Base-by-base conservation (phyloP, 2,888 invertebrate genomes). In the Brachycybe producta region DNA sequence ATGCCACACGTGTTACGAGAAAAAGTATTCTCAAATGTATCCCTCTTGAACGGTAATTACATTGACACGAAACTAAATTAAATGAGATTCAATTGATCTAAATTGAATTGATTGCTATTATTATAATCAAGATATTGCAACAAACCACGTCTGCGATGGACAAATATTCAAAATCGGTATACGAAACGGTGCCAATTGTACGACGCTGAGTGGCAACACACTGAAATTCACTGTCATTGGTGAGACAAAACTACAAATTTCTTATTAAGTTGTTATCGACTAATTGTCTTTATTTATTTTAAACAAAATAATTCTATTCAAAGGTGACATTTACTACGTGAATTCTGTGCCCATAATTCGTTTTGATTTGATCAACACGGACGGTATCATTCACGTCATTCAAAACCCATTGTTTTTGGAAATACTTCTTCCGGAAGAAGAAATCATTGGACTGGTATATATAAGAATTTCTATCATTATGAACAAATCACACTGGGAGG, bases 301-400 rank as follows among this genome's bases (percentile, higher is more conserved):
- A 19, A 43, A 43, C 3, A 30, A 30, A 3, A 17, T 30, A 23
- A 23, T 34, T 24, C 35, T n/a, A 36, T 34, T 43, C 30, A 4
- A 24, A 46, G 46, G 30, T 4, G 24, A 35, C 19, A 17, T 8
- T 5, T 46, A 35, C 15, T 46, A 13, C 27, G 46, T 46, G 19
- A 19, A 46, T 15, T n/a, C 5, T 23, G 8, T 46, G n/a, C 46
- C 24, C 23, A 35, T 46, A 36, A 32, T 35, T 19, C 5, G 34
- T 8, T 46, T 35, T 46, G 46, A 46, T 27, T 35, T 46, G 17
- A 35, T 35, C 15, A 24, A 5, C 24, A 23, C 35, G n/a, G 46
- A 46, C 35, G 46, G 46, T 5, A 19, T 46, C 11, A 46, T 46
- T 15, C 46, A 46, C 26, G 46, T 46, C n/a, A 11, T 46, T 35